Evolutionary conservation across 2,888 invertebrate genomes (phyloP).

Genomic region (Junonia oenone): DNA sequence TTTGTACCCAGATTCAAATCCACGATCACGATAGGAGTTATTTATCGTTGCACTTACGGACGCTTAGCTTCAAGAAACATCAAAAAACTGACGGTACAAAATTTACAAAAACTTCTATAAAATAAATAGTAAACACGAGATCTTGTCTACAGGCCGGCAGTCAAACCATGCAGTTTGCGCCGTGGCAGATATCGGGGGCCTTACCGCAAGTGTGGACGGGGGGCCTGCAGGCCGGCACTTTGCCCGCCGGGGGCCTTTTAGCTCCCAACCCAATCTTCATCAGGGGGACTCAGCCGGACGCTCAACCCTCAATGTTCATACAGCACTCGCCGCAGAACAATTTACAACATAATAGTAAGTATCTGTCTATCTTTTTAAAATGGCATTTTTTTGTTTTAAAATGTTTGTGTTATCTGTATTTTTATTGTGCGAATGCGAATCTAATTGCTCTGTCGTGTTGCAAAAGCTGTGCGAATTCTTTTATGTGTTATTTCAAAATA

Average conservation of each 20-base stretch:
- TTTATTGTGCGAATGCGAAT: neutral
- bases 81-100: no score
- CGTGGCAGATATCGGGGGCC: slow-evolving; percentile 87
- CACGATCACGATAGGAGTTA: no score
- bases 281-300: slow-evolving; percentile 87
- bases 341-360: slow-evolving; percentile 69
- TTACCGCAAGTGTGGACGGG: slow-evolving; percentile 88
- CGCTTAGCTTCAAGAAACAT: no score
- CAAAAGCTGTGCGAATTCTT: neutral
- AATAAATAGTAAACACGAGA: slow-evolving; percentile 5
- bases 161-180: slow-evolving; percentile 88
- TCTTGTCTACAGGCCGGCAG: slow-evolving; percentile 70
- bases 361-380: slow-evolving; percentile 30
- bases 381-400: neutral
- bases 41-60: no score
- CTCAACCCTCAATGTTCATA: slow-evolving; percentile 86
- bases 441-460: neutral
- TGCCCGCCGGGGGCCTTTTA: slow-evolving; percentile 82
- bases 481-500: no score
- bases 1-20: no score
- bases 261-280: slow-evolving; percentile 91
- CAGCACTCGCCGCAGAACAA: slow-evolving; percentile 85
- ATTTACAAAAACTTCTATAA: neutral
- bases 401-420: slow-evolving; percentile 2
- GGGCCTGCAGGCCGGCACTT: slow-evolving; percentile 82